Evolutionary conservation across 2,888 invertebrate species (phyloP).

Genomic region (Seira musarum): DNA sequence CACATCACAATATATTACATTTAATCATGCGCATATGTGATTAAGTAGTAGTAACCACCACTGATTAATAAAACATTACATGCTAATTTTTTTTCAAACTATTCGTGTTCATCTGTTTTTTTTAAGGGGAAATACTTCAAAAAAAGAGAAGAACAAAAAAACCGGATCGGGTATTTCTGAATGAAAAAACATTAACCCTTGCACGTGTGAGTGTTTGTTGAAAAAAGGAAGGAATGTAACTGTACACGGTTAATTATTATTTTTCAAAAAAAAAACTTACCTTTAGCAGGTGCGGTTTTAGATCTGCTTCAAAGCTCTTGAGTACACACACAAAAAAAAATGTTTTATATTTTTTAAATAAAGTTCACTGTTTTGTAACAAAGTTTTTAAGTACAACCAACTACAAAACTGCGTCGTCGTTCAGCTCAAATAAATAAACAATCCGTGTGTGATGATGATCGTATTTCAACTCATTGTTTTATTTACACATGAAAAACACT

Average conservation of each 20-base stretch:
- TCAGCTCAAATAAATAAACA: not conserved
- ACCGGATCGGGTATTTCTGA: not conserved
- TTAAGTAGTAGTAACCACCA: conserved; percentile 56
- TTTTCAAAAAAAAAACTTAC: conserved; percentile 31
- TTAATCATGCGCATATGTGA: conserved; percentile 66
- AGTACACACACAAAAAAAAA: conserved; percentile 10
- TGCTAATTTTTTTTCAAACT: conserved; percentile 43
- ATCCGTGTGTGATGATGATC: not conserved
- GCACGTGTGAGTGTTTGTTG: not conserved
- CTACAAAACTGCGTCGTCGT: not conserved
- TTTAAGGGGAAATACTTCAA: conserved; percentile 1
- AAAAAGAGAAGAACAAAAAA: conserved; percentile 10
- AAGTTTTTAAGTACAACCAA: conserved; percentile 9
- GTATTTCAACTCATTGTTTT: not conserved
- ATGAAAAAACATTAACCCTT: not conserved
- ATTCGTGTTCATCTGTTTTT: not conserved
- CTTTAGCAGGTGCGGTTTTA: conserved; percentile 60
- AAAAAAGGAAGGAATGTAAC: conserved; percentile 2
- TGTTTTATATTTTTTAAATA: not conserved
- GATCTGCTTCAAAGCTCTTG: conserved; percentile 58
- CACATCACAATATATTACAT: conserved; percentile 26
- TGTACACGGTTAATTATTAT: not conserved
- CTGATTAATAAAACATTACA: conserved; percentile 68
- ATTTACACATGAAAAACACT: not conserved
- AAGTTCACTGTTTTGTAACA: not conserved